Evolutionary conservation across 2,888 invertebrate species (phyloP), one percentile per base, ranked within the genome.

Genomic region (Leptinotarsa haldemani): DNA sequence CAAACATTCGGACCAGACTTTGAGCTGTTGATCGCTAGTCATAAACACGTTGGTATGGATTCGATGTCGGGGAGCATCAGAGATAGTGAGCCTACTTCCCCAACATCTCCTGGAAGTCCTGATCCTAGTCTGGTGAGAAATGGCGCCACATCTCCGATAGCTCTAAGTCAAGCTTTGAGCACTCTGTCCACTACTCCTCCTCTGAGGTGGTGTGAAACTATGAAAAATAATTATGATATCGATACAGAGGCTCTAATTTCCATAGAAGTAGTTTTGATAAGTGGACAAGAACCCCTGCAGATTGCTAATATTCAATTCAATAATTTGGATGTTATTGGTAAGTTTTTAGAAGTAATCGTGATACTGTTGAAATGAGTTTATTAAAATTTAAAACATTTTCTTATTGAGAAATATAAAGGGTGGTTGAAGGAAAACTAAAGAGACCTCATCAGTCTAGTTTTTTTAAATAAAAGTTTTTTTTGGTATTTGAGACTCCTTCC

Each of bases 1-100:
- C 98, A 98, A 88, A 96, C 96, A 18, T 97, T 95, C 87, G 98
- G 98, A 0, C 94, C 94, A 0, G 98, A 98, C 89, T 98, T 97
- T 89, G 98, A 98, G 87, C 89, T 98, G 68, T 90, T 98, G 12
- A 93, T 97, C 18, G 98, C 98, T 46, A 97, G 97, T 86, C 98
- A 98, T 87, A 95, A 95, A 84, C 96, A 97, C 87, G 95, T 98
- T 30, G 96, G 95, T 4, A 95, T 98, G 95, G 97, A 98, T 88
- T 96, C 95, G 75, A 92, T 94, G 78, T 97, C 97, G 77, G 97
- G 98, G 70, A 97, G 97, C 87, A 91, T 98, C 78, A 91, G 93
- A 80, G 97, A 96, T 85, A 97, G 97, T 83, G 96, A 97, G 87
- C 96, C 97, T 7, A 95, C 94, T 65, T 97, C 97, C 0, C 97